A percentile compares a stretch with the other conserved stretches of the same genome.
Evolutionary conservation across 2,113 vertebrate species (phyloP).

Genomic region (Prinia subflava): DNA sequence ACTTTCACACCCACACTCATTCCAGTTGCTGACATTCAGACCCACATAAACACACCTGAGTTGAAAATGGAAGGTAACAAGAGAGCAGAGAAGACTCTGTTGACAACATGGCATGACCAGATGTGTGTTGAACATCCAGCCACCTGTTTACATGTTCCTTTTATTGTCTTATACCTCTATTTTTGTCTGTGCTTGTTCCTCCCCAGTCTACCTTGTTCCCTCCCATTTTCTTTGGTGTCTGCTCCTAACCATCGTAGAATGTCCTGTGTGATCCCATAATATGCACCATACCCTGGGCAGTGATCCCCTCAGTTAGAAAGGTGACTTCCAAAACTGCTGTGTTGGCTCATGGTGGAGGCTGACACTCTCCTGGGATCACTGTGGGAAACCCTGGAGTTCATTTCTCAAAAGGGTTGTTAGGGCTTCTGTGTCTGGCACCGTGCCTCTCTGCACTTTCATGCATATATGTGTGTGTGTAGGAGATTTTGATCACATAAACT

Average conservation of each 20-base stretch:
- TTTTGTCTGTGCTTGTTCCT: not conserved
- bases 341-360: accelerated
- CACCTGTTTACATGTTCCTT: not conserved
- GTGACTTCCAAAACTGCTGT: not conserved
- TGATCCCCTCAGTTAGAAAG: not conserved
- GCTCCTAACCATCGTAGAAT: not conserved
- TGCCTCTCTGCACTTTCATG: not conserved
- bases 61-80: not conserved
- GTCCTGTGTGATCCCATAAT: not conserved
- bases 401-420: not conserved
- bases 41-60: not conserved
- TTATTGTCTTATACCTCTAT: not conserved
- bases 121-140: not conserved
- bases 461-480: not conserved
- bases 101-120: not conserved
- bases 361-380: not conserved
- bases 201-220: not conserved
- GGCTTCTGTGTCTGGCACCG: not conserved
- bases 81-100: not conserved
- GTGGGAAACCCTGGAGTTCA: not conserved
- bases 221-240: not conserved
- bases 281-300: not conserved
- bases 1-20: not conserved
- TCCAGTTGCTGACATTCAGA: not conserved
- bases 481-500: not conserved